Evolutionary conservation across 2,888 invertebrate species (phyloP), one percentile per base, ranked within the genome.

Genomic region (Apocheima hispidaria): DNA sequence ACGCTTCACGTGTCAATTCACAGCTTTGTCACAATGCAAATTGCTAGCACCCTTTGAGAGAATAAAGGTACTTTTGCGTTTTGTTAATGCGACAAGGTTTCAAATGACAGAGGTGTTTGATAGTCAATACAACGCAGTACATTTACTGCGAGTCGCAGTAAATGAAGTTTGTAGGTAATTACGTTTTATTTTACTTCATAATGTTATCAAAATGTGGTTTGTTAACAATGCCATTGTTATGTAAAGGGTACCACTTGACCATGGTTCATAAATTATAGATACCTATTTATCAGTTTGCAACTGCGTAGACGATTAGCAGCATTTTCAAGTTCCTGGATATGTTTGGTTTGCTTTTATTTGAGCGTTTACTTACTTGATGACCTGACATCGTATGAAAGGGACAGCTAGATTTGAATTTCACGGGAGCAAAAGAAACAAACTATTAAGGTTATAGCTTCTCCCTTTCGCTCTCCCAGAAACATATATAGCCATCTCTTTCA

Each of bases 121-220:
- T 23, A 35, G 44, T 23, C 23, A 48, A 26, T 36, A 44, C 43
- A 23, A 23, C 49, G 58, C 14, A 58, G 14, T 44, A 33, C 10
- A n/a, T n/a, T n/a, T n/a, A n/a, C n/a, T n/a, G n/a, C 14, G 57
- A 3, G 40, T 36, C 44, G 51, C 20, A 52, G 51, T 52, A 40
- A 46, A 1, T 21, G 12, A 10, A 41, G n/a, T 23, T 23, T 44
- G 14, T 30, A 7, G 23, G 16, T 33, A 59, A 59, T 33, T 59
- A 28, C 59, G 59, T 33, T 59, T 59, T 30, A 59, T 30, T 52
- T 59, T 51, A 30, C 12, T 38, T 7, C 14, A 20, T 46, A 33
- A 46, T 46, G 30, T 46, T 59, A 52, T 52, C 52, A 30, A 40
- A 35, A 23, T 52, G 46, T 14, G 30, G 38, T 58, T 58, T 58